Conservation (phyloP, 64 coral and sea anemone genomes). For the Dendronephthya gigantea region DNA sequence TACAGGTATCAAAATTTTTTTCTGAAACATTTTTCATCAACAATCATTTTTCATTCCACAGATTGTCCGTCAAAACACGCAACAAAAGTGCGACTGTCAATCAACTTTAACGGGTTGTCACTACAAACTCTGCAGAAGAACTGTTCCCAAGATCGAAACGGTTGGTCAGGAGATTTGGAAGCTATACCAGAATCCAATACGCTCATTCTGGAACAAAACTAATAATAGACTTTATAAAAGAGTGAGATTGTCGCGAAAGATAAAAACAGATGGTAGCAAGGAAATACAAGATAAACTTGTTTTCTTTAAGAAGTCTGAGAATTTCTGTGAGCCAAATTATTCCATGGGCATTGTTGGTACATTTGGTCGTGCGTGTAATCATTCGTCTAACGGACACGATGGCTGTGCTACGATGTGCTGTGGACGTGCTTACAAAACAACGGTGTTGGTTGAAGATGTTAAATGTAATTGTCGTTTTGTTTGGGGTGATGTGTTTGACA, state of each 20-base stretch:
- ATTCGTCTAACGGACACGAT: background rate
- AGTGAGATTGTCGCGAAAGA: background rate
- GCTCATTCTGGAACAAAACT: background rate
- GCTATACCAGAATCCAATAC: background rate
- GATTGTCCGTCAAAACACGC: background rate
- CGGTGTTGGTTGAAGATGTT: background rate
- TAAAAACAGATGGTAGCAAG: background rate
- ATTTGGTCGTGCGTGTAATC: background rate
- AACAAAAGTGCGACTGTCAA: background rate
- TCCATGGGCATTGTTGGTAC: background rate
- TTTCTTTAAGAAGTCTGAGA: background rate
- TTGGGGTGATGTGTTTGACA: background rate
- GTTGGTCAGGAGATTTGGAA: background rate
- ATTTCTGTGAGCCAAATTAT: background rate
- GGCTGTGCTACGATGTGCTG: background rate
- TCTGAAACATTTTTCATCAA: no score
- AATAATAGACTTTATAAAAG: background rate
- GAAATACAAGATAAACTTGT: background rate
- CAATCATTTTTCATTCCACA: background rate
- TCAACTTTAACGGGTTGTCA: background rate
- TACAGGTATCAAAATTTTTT: no score
- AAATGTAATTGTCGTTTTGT: slow-evolving; percentile 3
- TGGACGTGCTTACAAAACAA: background rate
- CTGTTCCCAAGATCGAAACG: background rate
- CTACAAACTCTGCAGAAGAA: background rate